A percentile compares a stretch with the other conserved stretches of the same genome.
Evolutionary conservation across 2,113 vertebrate genomes (phyloP).

Genomic region (Zootoca vivipara): DNA sequence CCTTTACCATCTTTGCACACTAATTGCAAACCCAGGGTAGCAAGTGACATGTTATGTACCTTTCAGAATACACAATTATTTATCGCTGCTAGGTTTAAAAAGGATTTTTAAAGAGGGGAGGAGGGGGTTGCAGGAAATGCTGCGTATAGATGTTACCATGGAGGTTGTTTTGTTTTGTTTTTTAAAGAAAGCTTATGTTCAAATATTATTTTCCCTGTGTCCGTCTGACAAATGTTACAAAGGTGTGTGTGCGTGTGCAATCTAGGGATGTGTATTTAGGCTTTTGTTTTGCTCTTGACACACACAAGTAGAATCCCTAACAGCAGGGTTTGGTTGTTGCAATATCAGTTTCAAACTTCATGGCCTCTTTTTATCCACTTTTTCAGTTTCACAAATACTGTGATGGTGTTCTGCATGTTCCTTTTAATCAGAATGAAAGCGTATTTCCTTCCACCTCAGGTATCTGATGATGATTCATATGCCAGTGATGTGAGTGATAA

Average conservation of each 20-base stretch:
- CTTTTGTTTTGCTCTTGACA: neutral
- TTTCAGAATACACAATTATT: neutral
- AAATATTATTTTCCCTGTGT: conserved; percentile 5
- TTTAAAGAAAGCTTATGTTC: neutral
- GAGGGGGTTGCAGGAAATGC: neutral
- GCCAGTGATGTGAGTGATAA: conserved; percentile 97
- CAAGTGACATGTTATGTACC: conserved; percentile 18
- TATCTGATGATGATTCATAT: conserved; percentile 95
- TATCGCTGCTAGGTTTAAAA: conserved; percentile 20
- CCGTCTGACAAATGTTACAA: neutral
- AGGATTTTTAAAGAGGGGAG: neutral
- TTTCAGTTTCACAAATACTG: neutral
- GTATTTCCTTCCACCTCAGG: conserved; percentile 71
- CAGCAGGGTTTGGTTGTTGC: neutral
- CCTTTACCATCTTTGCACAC: neutral
- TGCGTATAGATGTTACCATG: neutral
- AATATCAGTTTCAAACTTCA: conserved; percentile 1
- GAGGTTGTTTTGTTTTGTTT: neutral
- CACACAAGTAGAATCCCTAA: neutral
- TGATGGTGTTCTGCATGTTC: neutral
- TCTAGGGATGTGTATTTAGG: neutral
- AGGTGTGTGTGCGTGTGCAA: neutral
- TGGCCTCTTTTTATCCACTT: conserved; percentile 5
- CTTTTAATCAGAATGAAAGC: neutral
- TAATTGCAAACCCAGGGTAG: neutral